These are phyloP conservation scores for Stichopus horrens DNA, from an alignment of 53 echinoderm and acorn worm species.

Conservation along the genomic window DNA sequence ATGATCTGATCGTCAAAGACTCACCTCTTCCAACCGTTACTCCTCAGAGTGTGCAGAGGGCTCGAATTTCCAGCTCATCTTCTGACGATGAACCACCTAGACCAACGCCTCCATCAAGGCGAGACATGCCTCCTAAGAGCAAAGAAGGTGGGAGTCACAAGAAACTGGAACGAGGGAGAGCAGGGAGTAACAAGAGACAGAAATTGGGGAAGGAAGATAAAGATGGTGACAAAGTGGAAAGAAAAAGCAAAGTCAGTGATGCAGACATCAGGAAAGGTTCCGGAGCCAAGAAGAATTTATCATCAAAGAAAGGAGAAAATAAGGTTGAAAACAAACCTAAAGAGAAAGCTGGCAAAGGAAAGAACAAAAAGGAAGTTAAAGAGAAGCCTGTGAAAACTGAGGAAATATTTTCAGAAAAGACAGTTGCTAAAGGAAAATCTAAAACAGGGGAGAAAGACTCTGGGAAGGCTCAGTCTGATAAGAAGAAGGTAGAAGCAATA, in stretches of 20 bases:
- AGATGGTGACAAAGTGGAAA: slow-evolving; percentile 60
- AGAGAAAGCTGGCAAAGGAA: slow-evolving; percentile 49
- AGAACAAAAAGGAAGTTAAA: slow-evolving; percentile 58
- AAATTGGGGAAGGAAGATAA: slow-evolving; percentile 48
- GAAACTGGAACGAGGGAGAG: slow-evolving; percentile 19
- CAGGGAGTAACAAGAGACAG: slow-evolving; percentile 14
- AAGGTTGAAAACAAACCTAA: slow-evolving; percentile 41
- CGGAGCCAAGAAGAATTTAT: slow-evolving; percentile 18
- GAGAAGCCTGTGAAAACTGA: slow-evolving; percentile 46
- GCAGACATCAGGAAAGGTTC: slow-evolving; percentile 19
- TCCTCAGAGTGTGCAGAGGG: neutral
- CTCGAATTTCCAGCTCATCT: slow-evolving; percentile 5
- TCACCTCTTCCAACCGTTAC: neutral
- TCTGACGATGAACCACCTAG: neutral
- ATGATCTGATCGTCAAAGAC: slow-evolving; percentile 14
- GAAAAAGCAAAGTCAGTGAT: slow-evolving; percentile 34
- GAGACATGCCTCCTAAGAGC: neutral
- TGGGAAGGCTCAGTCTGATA: slow-evolving; percentile 10
- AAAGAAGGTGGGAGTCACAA: neutral
- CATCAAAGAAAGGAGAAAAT: slow-evolving; percentile 28
- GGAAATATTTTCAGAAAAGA: slow-evolving; percentile 42
- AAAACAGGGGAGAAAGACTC: slow-evolving; percentile 32
- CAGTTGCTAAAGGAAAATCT: slow-evolving; percentile 31
- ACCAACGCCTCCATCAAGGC: neutral
- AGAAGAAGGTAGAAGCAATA: slow-evolving; percentile 11